phyloP scores from a whole-genome alignment of 92 coral and sea anemone species.

The Desmophyllum pertusum region DNA sequence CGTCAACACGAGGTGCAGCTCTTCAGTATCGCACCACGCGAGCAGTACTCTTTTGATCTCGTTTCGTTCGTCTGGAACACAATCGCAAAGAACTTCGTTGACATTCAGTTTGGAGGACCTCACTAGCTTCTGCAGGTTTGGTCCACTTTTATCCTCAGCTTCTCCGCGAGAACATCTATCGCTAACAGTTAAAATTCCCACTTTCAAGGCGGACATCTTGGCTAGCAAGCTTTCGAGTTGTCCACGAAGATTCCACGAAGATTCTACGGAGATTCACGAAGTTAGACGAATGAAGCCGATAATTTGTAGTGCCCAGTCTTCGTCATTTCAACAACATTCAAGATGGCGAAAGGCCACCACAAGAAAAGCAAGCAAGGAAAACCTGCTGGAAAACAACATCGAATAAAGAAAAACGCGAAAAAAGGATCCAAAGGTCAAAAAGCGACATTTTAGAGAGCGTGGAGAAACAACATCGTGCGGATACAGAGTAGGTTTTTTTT shows the following conservation, averaged over 20 bases:
- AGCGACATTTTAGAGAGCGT: constrained; percentile 70
- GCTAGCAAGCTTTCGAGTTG: too few relatives aligned
- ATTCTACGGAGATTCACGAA: background rate
- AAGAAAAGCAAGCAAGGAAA: constrained; percentile 1
- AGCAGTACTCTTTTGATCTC: constrained; percentile 80
- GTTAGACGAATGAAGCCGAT: background rate
- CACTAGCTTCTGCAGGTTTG: constrained; percentile 79
- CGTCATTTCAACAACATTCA: constrained; percentile 18
- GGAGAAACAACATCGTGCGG: constrained; percentile 79
- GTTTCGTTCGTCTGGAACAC: constrained; percentile 79
- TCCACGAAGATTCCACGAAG: background rate
- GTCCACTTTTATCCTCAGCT: constrained; percentile 96
- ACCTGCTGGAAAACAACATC: constrained; percentile 1
- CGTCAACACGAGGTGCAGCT: constrained; percentile 76
- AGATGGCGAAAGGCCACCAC: constrained; percentile 87
- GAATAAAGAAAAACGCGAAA: constrained; percentile 42
- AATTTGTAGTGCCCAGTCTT: constrained; percentile 8
- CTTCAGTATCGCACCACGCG: constrained; percentile 84
- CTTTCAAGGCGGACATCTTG: constrained; percentile 43
- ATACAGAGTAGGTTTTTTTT: constrained; percentile 57
- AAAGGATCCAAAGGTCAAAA: constrained; percentile 73
- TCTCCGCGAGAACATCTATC: constrained; percentile 88
- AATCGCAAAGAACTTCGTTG: constrained; percentile 61
- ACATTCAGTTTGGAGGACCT: constrained; percentile 53
- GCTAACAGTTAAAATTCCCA: constrained; percentile 79